Evolutionary conservation across 1,140 invertebrate genomes (phyloP).

Genomic region (Lysiphlebus fabarum): DNA sequence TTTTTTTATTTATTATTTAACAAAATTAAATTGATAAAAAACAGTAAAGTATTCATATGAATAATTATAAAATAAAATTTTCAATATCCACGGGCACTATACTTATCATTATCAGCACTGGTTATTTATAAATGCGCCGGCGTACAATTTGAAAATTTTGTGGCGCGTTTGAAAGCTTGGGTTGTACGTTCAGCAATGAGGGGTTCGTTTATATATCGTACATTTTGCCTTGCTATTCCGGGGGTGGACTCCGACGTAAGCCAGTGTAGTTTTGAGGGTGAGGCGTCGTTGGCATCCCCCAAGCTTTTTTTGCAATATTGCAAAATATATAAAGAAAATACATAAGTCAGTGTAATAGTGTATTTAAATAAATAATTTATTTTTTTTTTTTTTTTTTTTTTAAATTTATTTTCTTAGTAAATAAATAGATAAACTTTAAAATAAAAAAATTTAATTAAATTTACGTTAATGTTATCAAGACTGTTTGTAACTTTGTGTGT

Average conservation of each 20-base stretch:
- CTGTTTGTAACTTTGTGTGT: too few species aligned
- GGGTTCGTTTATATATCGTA: constrained; percentile 28
- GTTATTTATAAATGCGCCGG: background rate
- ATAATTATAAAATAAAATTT: background rate
- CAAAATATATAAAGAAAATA: constrained; percentile 17
- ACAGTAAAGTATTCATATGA: background rate
- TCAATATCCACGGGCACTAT: background rate
- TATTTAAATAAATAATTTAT: background rate
- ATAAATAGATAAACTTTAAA: too few species aligned
- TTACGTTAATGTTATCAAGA: too few species aligned
- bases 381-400: too few species aligned
- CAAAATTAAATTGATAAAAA: background rate
- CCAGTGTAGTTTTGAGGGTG: constrained; percentile 34
- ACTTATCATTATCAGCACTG: constrained; percentile 15
- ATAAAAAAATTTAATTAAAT: too few species aligned
- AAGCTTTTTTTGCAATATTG: constrained; percentile 18
- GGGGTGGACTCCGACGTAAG: constrained; percentile 47
- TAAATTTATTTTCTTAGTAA: too few species aligned
- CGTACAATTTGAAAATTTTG: constrained; percentile 43
- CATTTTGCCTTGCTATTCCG: constrained; percentile 29
- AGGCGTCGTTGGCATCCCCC: constrained; percentile 33
- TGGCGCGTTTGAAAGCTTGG: constrained; percentile 38
- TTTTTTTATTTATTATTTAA: background rate
- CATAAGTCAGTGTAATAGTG: constrained; percentile 11
- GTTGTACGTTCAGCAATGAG: constrained; percentile 33